A percentile compares a stretch with the other conserved stretches of the same genome.
These are phyloP conservation scores for Drosophila pseudoobscura DNA, from an alignment of 1,140 invertebrate species.

Conservation along the genomic window DNA sequence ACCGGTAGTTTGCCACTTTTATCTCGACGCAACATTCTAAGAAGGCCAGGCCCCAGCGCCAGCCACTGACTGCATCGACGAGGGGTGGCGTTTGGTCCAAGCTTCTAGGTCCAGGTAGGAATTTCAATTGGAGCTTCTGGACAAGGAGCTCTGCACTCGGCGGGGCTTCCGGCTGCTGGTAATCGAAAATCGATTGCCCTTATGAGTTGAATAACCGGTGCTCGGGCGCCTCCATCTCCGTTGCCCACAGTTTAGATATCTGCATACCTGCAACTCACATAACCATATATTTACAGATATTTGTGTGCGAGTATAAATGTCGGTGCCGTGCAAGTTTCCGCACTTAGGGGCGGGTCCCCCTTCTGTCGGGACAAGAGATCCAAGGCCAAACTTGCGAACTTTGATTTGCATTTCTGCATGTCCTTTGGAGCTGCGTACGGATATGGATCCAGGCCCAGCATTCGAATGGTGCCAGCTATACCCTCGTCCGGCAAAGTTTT, in stretches of 20 bases:
- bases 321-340: constrained; percentile 29
- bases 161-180: constrained; percentile 24
- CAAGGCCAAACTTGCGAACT: constrained; percentile 34
- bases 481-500: constrained; percentile 7
- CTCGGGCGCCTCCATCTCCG: constrained; percentile 2
- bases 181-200: constrained; percentile 68
- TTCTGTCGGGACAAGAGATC: neutral
- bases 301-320: constrained; percentile 12
- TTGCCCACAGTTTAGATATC: constrained; percentile 34
- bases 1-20: constrained; percentile 33
- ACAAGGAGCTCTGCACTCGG: constrained; percentile 3
- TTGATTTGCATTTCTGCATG: constrained; percentile 44
- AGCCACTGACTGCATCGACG: neutral
- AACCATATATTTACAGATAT: constrained; percentile 12
- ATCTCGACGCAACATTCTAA: constrained; percentile 47
- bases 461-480: neutral
- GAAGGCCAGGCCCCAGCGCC: constrained; percentile 15
- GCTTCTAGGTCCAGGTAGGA: constrained; percentile 7
- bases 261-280: constrained; percentile 43
- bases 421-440: constrained; percentile 1
- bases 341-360: constrained; percentile 2
- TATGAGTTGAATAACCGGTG: constrained; percentile 42
- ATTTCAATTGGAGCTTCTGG: constrained; percentile 42
- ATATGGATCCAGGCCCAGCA: neutral
- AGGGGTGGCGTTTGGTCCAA: constrained; percentile 4